phyloP scores from a whole-genome alignment of 2,888 invertebrate genomes.

The Ophion ventricosus region DNA sequence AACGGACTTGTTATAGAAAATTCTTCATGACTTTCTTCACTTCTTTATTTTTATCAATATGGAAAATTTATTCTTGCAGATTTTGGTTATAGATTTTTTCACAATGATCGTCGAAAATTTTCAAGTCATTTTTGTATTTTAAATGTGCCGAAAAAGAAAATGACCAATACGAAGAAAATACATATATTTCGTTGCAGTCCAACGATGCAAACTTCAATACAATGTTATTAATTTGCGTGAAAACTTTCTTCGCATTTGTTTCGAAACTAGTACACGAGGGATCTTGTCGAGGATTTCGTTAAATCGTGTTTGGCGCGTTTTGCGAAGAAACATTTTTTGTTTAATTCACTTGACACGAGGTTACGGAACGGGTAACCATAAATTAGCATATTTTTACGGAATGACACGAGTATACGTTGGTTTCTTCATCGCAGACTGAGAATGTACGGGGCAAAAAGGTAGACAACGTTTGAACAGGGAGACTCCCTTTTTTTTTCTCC shows the following conservation, averaged over 20 bases:
- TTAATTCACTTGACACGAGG: constrained; percentile 31
- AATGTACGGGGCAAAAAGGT: neutral
- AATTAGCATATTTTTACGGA: constrained; percentile 63
- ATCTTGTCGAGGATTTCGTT: neutral
- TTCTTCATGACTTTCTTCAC: too few species aligned
- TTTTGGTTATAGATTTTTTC: too few species aligned
- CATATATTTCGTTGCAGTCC: too few species aligned
- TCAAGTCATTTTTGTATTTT: too few species aligned
- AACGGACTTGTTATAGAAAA: too few species aligned
- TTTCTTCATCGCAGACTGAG: constrained; percentile 1
- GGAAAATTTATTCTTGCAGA: too few species aligned
- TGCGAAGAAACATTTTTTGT: constrained; percentile 43
- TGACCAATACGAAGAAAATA: too few species aligned
- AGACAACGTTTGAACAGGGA: neutral
- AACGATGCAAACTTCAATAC: too few species aligned
- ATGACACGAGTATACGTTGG: constrained; percentile 29
- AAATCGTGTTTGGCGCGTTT: constrained; percentile 20
- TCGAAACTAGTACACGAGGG: too few species aligned
- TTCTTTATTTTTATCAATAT: too few species aligned
- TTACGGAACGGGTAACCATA: constrained; percentile 30
- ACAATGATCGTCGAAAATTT: too few species aligned
- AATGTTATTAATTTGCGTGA: neutral
- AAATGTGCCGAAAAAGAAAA: too few species aligned
- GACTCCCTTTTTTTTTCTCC: neutral
- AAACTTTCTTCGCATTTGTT: neutral